Percentiles rank a stretch among this genome's conserved stretches.
phyloP scores from a whole-genome alignment of 2,113 vertebrate species.

The Papio anubis region DNA sequence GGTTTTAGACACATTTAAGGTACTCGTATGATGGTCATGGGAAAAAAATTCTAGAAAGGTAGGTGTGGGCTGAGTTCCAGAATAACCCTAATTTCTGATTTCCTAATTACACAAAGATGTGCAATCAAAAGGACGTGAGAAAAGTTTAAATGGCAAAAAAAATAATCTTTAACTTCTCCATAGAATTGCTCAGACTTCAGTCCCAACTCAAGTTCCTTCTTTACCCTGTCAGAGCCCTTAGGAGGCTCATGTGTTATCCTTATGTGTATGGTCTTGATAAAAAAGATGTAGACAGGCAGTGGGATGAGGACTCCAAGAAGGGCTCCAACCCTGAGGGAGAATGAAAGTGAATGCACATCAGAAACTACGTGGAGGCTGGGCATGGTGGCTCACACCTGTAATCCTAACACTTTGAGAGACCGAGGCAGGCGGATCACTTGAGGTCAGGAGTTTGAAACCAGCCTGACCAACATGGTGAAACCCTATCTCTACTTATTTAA shows the following conservation, averaged over 20 bases:
- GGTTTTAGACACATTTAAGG: background rate
- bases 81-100: background rate
- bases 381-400: fast-evolving
- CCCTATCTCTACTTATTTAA: too few relatives aligned
- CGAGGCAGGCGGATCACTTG: too few relatives aligned
- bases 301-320: background rate
- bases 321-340: background rate
- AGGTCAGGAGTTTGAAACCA: too few relatives aligned
- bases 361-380: background rate
- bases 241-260: background rate
- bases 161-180: background rate
- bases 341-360: background rate
- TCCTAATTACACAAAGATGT: background rate
- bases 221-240: background rate
- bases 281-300: background rate
- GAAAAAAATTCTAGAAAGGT: background rate
- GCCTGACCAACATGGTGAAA: too few relatives aligned
- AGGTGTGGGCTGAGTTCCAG: background rate
- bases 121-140: background rate
- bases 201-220: background rate
- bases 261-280: background rate
- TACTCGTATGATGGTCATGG: background rate
- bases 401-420: too few relatives aligned
- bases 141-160: background rate
- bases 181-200: background rate